Percentiles rank a stretch among this genome's conserved stretches.
Conservation (phyloP, 2,113 vertebrate genomes). For the Crypturellus undulatus region DNA sequence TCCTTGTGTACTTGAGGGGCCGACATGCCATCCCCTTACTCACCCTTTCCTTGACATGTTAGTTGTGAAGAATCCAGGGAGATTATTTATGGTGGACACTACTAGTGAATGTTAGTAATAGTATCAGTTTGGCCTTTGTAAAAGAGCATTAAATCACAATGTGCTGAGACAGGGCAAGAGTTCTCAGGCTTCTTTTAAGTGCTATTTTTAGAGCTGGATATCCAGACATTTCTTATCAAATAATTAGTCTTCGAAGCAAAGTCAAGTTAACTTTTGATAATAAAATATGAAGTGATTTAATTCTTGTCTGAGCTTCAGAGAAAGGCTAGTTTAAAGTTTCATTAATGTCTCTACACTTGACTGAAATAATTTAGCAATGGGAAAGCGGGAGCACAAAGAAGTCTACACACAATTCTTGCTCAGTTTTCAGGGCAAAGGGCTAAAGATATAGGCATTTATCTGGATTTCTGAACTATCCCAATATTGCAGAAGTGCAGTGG, state of each 20-base stretch:
- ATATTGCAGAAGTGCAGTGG: background rate
- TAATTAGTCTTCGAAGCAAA: constrained; percentile 41
- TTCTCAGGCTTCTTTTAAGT: constrained; percentile 16
- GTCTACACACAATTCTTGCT: background rate
- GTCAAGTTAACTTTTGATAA: constrained; percentile 35
- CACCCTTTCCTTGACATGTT: background rate
- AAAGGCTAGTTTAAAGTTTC: background rate
- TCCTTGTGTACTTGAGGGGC: background rate
- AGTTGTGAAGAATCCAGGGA: background rate
- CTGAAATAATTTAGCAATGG: background rate
- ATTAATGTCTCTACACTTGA: constrained; percentile 20
- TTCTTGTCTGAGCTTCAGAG: constrained; percentile 2
- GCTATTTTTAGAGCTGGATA: constrained; percentile 50
- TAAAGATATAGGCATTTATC: background rate
- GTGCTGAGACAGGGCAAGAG: background rate
- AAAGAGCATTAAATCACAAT: constrained; percentile 41
- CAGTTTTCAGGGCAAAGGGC: background rate
- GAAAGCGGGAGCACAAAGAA: background rate
- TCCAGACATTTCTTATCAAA: constrained; percentile 40
- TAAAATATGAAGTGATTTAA: constrained; percentile 39
- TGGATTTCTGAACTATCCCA: background rate
- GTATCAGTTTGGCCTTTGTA: constrained; percentile 28
- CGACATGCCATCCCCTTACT: background rate
- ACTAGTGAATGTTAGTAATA: constrained; percentile 31
- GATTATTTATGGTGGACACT: constrained; percentile 28